Evolutionary conservation across 2,888 invertebrate species (phyloP).

Genomic region (Torymus tubicola): DNA sequence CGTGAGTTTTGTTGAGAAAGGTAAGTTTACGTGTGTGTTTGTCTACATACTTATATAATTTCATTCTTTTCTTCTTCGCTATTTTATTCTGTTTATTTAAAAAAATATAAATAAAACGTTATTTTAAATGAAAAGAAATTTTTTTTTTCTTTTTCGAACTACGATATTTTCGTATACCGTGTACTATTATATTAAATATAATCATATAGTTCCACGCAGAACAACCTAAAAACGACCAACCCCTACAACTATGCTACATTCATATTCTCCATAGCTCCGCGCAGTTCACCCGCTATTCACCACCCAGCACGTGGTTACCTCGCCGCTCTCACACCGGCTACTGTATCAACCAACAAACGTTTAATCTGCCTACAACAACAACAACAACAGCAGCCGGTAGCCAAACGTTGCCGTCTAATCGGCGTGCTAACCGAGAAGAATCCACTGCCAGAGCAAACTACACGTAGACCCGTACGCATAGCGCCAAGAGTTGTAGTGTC

Average conservation of each 20-base stretch:
- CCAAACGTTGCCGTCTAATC: constrained; percentile 59
- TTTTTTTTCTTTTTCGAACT: too few relatives aligned
- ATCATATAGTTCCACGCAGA: too few relatives aligned
- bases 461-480: constrained; percentile 32
- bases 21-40: constrained; percentile 50
- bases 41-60: neutral
- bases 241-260: too few relatives aligned
- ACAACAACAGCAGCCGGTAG: neutral
- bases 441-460: constrained; percentile 23
- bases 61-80: neutral
- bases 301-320: too few relatives aligned
- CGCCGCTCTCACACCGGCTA: too few relatives aligned
- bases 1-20: constrained; percentile 62
- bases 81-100: neutral
- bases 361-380: constrained; percentile 44
- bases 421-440: constrained; percentile 66
- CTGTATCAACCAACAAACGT: constrained; percentile 4
- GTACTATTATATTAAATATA: too few relatives aligned
- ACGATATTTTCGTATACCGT: too few relatives aligned
- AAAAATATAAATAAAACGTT: too few relatives aligned
- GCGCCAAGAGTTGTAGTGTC: constrained; percentile 17
- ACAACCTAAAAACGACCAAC: too few relatives aligned
- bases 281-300: too few relatives aligned
- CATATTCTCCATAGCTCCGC: too few relatives aligned
- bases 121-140: too few relatives aligned